These are phyloP conservation scores for Pteruthius melanotis DNA, from an alignment of 2,113 vertebrate species.

Conservation along the genomic window DNA sequence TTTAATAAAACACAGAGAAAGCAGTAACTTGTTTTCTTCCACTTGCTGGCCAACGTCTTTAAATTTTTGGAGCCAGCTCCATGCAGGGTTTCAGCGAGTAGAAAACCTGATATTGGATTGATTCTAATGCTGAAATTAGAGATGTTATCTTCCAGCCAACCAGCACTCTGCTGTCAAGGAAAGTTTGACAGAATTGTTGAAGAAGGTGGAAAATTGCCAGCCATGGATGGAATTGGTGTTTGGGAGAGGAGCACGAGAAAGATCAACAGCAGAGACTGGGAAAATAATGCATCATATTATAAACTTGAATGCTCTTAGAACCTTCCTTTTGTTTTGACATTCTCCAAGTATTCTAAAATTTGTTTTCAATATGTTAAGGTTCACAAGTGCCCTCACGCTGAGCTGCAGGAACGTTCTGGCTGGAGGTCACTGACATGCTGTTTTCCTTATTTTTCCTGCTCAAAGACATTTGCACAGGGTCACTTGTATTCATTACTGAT, in stretches of 20 bases:
- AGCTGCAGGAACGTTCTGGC: not conserved
- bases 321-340: not conserved
- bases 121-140: slow-evolving; percentile 14
- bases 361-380: not conserved
- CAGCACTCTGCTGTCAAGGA: not conserved
- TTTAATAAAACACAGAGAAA: not conserved
- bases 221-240: not conserved
- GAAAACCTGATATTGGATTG: slow-evolving; percentile 1
- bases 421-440: not conserved
- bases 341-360: not conserved
- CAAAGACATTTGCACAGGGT: not conserved
- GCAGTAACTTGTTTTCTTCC: not conserved
- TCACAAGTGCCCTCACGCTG: not conserved
- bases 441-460: not conserved
- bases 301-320: not conserved
- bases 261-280: not conserved
- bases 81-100: not conserved
- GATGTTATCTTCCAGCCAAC: not conserved
- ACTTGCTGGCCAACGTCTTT: not conserved
- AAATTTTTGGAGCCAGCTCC: not conserved
- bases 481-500: slow-evolving; percentile 10
- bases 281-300: not conserved
- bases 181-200: not conserved
- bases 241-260: not conserved
- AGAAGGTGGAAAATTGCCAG: not conserved